Evolutionary conservation across 2,797 vertebrate genomes (phyloP), one percentile per base, ranked within the genome.

Genomic region (Coranthus polyacanthus): DNA sequence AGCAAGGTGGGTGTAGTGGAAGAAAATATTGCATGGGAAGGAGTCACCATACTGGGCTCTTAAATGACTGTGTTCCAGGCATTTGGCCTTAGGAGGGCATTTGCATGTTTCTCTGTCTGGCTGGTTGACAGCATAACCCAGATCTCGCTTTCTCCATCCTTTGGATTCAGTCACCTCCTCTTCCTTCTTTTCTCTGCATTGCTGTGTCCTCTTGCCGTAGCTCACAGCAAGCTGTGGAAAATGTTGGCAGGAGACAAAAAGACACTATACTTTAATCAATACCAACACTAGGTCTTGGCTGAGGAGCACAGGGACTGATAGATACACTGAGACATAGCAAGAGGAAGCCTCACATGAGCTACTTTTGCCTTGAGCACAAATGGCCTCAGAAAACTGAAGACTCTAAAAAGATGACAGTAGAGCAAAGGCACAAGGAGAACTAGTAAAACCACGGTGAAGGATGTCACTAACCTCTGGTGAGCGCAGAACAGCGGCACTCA

Each of bases 191-290:
- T 55, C 59, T 75, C 42, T 39, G 37, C 58, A 29, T 68, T 12
- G 53, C 75, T 83, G 79, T 83, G 88, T 89, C 64, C 77, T 86
- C 68, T 82, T 67, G 20, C 38, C 39, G 37, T 39, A 75, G 78
- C 74, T 82, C 68, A 63, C 72, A 84, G 69, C 38, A 24, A 75
- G 71, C 78, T 71, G 86, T 79, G 74, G 76, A 87, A 87, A 91
- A 86, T 55, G 49, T 83, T 92, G 86, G 87, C 88, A 87, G 67
- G 60, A 89, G 82, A 89, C 86, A 72, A 87, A 88, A 88, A 89
- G 84, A 87, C 80, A 72, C 36, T 4, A n/a, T n/a, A 74, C 61
- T 86, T 85, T 90, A 90, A 92, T 92, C 87, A 91, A 89, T 88
- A 91, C 78, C 87, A 88, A 88, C 76, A 79, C 85, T 70, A 76